These are phyloP conservation scores for Griposia aprilina DNA, from an alignment of 2,888 invertebrate genomes.

Conservation along the genomic window DNA sequence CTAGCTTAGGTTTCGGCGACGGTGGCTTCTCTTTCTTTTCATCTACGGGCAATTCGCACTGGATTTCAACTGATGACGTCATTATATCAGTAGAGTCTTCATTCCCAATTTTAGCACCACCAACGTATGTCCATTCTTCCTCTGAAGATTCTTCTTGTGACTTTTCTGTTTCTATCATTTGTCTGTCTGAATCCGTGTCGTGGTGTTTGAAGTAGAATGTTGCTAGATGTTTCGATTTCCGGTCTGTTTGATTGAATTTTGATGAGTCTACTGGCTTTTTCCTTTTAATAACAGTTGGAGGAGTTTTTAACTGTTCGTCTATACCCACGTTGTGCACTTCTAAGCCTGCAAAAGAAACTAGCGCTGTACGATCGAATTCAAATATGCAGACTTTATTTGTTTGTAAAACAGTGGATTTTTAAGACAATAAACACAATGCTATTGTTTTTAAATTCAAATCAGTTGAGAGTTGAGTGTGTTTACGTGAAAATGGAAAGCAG, in stretches of 20 bases:
- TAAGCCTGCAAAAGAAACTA: constrained; percentile 78
- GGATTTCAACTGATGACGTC: constrained; percentile 89
- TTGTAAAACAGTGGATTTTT: constrained; percentile 72
- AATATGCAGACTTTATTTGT: constrained; percentile 55
- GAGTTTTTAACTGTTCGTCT: constrained; percentile 81
- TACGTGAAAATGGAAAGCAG: constrained; percentile 73
- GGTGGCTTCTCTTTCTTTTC: constrained; percentile 79
- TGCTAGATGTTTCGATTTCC: constrained; percentile 95
- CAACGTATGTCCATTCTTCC: constrained; percentile 93
- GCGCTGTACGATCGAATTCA: constrained; percentile 20
- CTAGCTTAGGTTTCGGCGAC: constrained; percentile 82
- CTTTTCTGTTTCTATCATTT: constrained; percentile 89
- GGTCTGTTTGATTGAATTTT: constrained; percentile 93
- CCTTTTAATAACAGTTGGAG: constrained; percentile 87
- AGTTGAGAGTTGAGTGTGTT: constrained; percentile 61
- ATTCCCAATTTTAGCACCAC: constrained; percentile 83
- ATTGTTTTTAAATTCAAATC: constrained; percentile 80
- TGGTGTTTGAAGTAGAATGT: constrained; percentile 96
- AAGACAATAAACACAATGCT: constrained; percentile 66
- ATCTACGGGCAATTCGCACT: constrained; percentile 85
- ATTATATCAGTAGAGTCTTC: constrained; percentile 88
- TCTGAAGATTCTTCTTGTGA: constrained; percentile 88
- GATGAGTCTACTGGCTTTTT: constrained; percentile 90
- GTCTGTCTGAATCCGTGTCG: constrained; percentile 96
- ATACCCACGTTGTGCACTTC: constrained; percentile 75